These are phyloP conservation scores for Chaenocephalus aceratus DNA, from an alignment of 2,113 vertebrate species.

Conservation along the genomic window DNA sequence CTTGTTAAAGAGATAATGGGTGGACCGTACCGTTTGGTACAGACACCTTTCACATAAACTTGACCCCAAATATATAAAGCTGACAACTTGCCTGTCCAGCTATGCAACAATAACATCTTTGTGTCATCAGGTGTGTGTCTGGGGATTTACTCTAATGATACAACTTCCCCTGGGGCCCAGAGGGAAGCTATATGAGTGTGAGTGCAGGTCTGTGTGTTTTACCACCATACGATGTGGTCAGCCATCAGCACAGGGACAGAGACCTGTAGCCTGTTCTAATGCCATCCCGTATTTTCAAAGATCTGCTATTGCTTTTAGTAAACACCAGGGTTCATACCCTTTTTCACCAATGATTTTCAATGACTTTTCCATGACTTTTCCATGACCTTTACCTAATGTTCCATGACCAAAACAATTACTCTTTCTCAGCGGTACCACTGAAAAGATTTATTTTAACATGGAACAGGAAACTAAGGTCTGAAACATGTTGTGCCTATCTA, in stretches of 20 bases:
- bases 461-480: too few species aligned
- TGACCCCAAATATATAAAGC: background rate
- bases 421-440: too few species aligned
- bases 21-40: background rate
- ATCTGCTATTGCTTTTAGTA: conserved; percentile 66
- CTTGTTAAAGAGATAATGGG: background rate
- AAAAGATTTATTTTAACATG: too few species aligned
- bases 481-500: too few species aligned
- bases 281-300: conserved; percentile 66
- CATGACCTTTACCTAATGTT: too few species aligned
- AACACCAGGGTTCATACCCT: conserved; percentile 18
- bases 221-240: conserved; percentile 12
- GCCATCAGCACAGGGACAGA: conserved; percentile 20
- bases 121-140: conserved; percentile 63
- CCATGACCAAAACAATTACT: too few species aligned
- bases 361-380: too few species aligned
- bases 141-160: conserved; percentile 37
- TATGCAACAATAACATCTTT: conserved; percentile 58
- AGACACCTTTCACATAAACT: background rate
- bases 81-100: background rate
- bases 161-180: conserved; percentile 10
- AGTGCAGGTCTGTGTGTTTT: conserved; percentile 21
- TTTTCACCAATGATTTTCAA: too few species aligned
- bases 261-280: conserved; percentile 33
- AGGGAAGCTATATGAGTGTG: background rate